Evolutionary conservation across 2,113 vertebrate genomes (phyloP).

Genomic region (Daubentonia madagascariensis): DNA sequence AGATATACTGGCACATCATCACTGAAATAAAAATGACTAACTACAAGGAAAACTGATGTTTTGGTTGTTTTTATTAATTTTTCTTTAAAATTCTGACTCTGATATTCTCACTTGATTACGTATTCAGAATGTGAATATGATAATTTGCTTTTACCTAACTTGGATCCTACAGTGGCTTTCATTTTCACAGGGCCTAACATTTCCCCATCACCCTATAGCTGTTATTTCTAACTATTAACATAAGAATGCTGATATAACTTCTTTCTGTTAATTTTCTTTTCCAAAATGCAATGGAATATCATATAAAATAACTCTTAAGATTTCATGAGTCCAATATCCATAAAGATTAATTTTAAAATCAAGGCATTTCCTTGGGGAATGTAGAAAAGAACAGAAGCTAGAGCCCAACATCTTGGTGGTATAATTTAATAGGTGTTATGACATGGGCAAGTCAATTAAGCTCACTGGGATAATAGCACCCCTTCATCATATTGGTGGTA

Average conservation of each 20-base stretch:
- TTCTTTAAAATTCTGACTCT: constrained; percentile 14
- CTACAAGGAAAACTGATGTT: background rate
- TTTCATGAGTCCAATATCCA: background rate
- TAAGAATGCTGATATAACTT: background rate
- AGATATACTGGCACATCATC: background rate
- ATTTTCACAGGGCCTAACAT: background rate
- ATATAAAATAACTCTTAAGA: background rate
- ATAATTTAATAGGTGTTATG: background rate
- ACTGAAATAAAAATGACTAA: background rate
- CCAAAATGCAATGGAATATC: background rate
- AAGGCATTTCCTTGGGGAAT: background rate
- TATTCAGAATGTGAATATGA: background rate
- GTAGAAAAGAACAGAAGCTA: background rate
- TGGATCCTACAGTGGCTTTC: background rate
- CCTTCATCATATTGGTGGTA: background rate
- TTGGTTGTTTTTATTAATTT: background rate
- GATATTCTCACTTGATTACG: background rate
- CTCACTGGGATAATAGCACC: background rate
- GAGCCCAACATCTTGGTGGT: background rate
- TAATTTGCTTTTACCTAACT: constrained; percentile 16
- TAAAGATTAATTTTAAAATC: constrained; percentile 26
- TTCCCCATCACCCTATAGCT: background rate
- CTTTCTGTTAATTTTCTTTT: background rate
- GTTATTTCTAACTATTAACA: background rate
- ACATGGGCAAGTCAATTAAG: background rate